These are phyloP conservation scores for Volucella zonaria DNA, from an alignment of 2,888 invertebrate species.

Conservation along the genomic window DNA sequence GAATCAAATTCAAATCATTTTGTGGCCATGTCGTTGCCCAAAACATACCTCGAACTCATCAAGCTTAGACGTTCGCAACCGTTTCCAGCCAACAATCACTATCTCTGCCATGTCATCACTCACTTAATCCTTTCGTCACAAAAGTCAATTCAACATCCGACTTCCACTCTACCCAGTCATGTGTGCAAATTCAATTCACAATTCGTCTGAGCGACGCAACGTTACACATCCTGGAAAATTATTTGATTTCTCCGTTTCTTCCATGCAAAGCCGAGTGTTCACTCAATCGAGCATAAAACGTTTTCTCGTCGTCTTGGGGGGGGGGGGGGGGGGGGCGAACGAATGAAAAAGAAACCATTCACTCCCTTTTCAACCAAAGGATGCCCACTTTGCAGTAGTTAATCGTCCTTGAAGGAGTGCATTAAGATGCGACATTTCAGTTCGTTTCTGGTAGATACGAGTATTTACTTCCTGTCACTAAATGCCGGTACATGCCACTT, in stretches of 20 bases:
- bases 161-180: constrained; percentile 40
- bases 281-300: constrained; percentile 66
- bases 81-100: no score
- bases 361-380: not conserved
- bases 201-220: constrained; percentile 28
- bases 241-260: constrained; percentile 52
- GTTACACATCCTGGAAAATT: constrained; percentile 26
- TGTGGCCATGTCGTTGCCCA: no score
- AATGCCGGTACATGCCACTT: constrained; percentile 52
- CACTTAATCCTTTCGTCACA: no score
- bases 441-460: constrained; percentile 13
- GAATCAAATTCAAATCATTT: no score
- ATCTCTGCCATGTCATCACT: no score
- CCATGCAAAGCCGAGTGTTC: constrained; percentile 49
- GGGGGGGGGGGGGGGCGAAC: no score
- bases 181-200: constrained; percentile 63
- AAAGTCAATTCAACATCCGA: constrained; percentile 11
- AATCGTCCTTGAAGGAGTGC: constrained; percentile 45
- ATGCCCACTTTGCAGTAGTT: constrained; percentile 22
- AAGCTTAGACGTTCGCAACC: no score
- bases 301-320: constrained; percentile 37
- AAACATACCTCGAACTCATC: no score
- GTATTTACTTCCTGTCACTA: constrained; percentile 36
- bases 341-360: not conserved
- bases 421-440: constrained; percentile 45